Conservation (phyloP, 2,797 vertebrate species). For the Thamnophis elegans region DNA sequence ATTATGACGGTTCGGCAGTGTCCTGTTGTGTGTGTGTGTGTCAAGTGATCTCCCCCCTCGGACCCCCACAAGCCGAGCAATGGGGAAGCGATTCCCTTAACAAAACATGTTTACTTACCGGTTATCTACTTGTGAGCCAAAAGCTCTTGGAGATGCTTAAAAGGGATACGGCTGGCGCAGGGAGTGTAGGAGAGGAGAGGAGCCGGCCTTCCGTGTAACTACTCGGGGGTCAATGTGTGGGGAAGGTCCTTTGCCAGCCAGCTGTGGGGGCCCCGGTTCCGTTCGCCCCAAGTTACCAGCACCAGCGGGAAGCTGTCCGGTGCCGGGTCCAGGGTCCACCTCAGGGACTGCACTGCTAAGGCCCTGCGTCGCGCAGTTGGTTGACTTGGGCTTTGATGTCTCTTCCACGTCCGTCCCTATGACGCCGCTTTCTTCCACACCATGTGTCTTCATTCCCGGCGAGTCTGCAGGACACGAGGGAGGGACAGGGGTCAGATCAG, state of each 20-base stretch:
- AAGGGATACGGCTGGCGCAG: neutral
- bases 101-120: neutral
- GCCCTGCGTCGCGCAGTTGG: constrained; percentile 54
- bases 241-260: neutral
- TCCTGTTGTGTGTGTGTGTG: too few relatives aligned
- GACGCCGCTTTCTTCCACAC: constrained; percentile 52
- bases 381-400: constrained; percentile 56
- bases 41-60: too few relatives aligned
- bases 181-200: neutral
- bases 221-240: neutral
- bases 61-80: too few relatives aligned
- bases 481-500: constrained; percentile 16
- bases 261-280: neutral
- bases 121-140: neutral
- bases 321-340: constrained; percentile 66
- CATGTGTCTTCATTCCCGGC: constrained; percentile 64
- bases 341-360: constrained; percentile 63
- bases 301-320: constrained; percentile 56
- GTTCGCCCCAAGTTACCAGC: constrained; percentile 67
- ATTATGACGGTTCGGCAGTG: too few relatives aligned
- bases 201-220: neutral
- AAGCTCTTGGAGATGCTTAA: neutral
- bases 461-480: constrained; percentile 60
- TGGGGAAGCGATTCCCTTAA: too few relatives aligned
- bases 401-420: constrained; percentile 49